phyloP scores from a whole-genome alignment of 2,113 vertebrate species.

The Sinocyclocheilus anophthalmus region DNA sequence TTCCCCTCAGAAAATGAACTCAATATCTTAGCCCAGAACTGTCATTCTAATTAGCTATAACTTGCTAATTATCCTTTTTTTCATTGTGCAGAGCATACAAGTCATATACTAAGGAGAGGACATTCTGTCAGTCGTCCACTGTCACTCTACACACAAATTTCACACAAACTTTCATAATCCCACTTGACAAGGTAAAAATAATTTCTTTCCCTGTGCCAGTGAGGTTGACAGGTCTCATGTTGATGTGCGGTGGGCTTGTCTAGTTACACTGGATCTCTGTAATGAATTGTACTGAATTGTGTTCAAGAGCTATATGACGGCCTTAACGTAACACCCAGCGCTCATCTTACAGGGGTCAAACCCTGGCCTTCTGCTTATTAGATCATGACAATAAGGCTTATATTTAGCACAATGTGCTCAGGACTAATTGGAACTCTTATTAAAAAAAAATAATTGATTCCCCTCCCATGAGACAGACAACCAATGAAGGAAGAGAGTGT shows the following conservation, averaged over 20 bases:
- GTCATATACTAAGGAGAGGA: neutral
- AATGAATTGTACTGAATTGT: conserved; percentile 17
- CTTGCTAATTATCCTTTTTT: neutral
- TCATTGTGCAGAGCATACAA: neutral
- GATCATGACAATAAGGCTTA: conserved; percentile 56
- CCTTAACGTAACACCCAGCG: conserved; percentile 23
- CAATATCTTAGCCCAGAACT: neutral
- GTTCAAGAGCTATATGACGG: conserved; percentile 28
- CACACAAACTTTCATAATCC: conserved; percentile 3
- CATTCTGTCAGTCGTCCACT: neutral
- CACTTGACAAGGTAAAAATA: neutral
- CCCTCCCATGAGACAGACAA: conserved; percentile 38
- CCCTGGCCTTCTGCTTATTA: conserved; percentile 48
- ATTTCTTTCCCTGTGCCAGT: neutral
- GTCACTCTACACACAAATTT: neutral
- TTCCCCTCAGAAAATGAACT: no score
- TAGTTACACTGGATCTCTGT: conserved; percentile 5
- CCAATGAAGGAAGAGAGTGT: neutral
- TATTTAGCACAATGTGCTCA: conserved; percentile 48
- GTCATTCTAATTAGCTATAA: neutral
- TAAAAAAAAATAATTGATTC: conserved; percentile 50
- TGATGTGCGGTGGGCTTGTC: conserved; percentile 1
- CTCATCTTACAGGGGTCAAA: conserved; percentile 40
- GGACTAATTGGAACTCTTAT: conserved; percentile 45
- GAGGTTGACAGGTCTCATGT: conserved; percentile 15